Evolutionary conservation across 2,797 vertebrate genomes (phyloP).

Genomic region (Cryptoprocta ferox): DNA sequence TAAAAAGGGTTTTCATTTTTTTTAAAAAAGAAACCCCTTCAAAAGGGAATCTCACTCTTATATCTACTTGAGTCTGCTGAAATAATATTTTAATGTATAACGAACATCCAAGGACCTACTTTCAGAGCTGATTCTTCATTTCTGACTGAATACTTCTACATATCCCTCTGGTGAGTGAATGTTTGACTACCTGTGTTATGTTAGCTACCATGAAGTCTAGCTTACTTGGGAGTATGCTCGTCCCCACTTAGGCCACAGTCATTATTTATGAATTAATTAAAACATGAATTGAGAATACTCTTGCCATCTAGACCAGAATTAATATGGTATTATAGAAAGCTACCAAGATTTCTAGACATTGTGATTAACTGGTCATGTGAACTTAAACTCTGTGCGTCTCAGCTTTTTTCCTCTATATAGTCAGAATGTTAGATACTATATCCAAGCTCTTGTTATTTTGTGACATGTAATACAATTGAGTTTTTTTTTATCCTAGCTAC

Average conservation of each 20-base stretch:
- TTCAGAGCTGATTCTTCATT: constrained; percentile 26
- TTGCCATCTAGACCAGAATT: neutral
- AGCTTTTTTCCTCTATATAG: constrained; percentile 3
- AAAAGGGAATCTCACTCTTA: neutral
- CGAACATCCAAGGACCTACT: neutral
- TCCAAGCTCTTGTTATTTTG: constrained; percentile 15
- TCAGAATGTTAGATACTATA: neutral
- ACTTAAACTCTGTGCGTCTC: constrained; percentile 19
- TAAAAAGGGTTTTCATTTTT: neutral
- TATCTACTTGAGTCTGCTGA: neutral
- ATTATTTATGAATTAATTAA: constrained; percentile 23
- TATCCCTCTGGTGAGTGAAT: neutral
- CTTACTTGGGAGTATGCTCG: neutral
- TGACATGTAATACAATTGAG: neutral
- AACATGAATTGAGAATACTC: neutral
- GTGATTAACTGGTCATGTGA: constrained; percentile 13
- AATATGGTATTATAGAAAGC: neutral
- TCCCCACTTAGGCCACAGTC: neutral
- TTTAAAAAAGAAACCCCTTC: neutral
- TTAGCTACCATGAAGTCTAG: constrained; percentile 10
- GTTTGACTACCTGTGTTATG: constrained; percentile 37
- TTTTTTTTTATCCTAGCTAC: neutral
- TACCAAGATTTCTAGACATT: neutral
- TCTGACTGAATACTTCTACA: neutral
- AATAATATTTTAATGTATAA: constrained; percentile 39